Base-by-base conservation (phyloP, 2,797 vertebrate genomes). In the Myotis findleyi region DNA sequence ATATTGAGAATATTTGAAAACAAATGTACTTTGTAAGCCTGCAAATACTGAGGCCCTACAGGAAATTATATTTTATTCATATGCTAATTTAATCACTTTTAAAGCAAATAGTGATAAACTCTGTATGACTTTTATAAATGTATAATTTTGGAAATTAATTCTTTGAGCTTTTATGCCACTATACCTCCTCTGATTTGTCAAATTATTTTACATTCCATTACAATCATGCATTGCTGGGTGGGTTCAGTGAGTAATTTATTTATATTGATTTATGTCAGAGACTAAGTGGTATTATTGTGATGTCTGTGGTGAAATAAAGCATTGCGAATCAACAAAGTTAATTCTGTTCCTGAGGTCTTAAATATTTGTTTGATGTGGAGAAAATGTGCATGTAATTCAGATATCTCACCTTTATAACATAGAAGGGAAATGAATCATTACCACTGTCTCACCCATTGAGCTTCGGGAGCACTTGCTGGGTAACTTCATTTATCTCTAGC, bases 11-110 rank as follows among this genome's bases (percentile, higher is more conserved):
- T 80, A 80, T 85, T 23, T 81, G 5, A 85, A 85, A 76, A 81
- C 12, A 66, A 75, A 66, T 64, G 14, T 12, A 77, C 75, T 77
- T 71, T 81, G 38, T 81, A 82, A 72, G 5, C n/a, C 13, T 51
- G 25, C 13, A 86, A 80, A 85, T 75, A 76, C 14, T n/a, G 30
- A 88, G 13, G 13, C 7, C 9, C 41, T 36, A 72, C 0, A 53
- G 30, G 25, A 89, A 89, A 91, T 71, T 55, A 77, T 33, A 72
- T 76, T 53, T 88, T 91, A 92, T 83, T 79, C 89, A 44, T 33
- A 62, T 64, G 57, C 5, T 83, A 59, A 77, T 91, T 76, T 66
- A 82, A 13, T 89, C 33, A 82, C 23, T 66, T 71, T 75, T 66
- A 38, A 38, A 89, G 41, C 33, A 1, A 84, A 73, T 3, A 51